Percentiles rank a stretch among this genome's conserved stretches.
phyloP scores from a whole-genome alignment of 2,113 vertebrate genomes.

The Ciconia boyciana region DNA sequence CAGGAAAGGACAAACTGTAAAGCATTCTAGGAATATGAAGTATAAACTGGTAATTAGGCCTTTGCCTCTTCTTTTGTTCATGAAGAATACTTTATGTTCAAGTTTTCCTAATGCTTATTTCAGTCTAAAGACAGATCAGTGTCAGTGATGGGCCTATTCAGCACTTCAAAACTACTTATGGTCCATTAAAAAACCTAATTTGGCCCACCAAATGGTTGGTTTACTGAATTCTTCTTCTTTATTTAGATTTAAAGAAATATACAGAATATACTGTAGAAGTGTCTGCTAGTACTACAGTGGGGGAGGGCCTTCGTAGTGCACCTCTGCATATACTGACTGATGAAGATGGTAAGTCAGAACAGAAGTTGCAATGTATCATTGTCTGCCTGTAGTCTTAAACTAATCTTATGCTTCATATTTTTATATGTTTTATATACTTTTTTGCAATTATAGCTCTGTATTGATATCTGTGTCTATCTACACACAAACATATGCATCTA shows the following conservation, averaged over 20 bases:
- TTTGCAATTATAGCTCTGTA: not conserved
- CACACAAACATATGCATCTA: not conserved
- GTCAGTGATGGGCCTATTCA: not conserved
- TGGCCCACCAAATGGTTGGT: not conserved
- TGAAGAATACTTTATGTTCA: not conserved
- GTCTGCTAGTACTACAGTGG: conserved; percentile 75
- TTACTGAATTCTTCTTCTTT: not conserved
- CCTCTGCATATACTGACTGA: conserved; percentile 70
- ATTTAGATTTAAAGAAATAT: conserved; percentile 76
- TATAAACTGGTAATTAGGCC: not conserved
- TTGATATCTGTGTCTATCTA: not conserved
- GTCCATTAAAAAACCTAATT: not conserved
- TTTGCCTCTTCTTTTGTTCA: not conserved
- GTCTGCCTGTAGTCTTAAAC: not conserved
- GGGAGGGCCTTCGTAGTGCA: conserved; percentile 72
- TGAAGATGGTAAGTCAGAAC: conserved; percentile 76
- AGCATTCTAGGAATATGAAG: not conserved
- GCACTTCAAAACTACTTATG: not conserved
- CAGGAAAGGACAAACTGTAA: not conserved
- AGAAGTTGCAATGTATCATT: not conserved
- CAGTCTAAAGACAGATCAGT: not conserved
- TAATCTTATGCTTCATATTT: not conserved
- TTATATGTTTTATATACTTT: not conserved
- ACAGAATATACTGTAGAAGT: conserved; percentile 70
- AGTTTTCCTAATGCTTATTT: not conserved